Conservation (phyloP, 2,797 vertebrate species). For the Dallia pectoralis region DNA sequence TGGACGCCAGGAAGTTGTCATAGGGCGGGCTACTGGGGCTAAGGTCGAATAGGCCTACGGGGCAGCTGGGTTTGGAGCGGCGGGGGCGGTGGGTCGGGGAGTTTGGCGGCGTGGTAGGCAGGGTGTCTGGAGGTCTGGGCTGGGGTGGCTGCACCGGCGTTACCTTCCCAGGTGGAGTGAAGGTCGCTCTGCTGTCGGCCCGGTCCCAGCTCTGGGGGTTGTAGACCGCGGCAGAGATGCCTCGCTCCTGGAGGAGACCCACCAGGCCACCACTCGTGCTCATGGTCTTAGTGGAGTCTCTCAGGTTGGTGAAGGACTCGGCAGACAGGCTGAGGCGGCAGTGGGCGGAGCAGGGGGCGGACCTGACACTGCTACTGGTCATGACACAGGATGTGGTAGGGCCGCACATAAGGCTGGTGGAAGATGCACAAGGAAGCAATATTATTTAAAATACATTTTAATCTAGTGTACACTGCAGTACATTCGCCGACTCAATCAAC, state of each 20-base stretch:
- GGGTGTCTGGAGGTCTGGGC: constrained; percentile 59
- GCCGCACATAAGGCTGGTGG: constrained; percentile 37
- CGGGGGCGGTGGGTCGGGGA: constrained; percentile 68
- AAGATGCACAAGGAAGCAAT: not conserved
- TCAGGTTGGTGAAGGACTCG: constrained; percentile 92
- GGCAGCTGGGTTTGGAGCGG: constrained; percentile 69
- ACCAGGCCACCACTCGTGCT: constrained; percentile 95
- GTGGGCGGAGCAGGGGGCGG: constrained; percentile 86
- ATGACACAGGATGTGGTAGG: constrained; percentile 72
- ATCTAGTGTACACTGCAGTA: not conserved
- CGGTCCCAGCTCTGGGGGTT: constrained; percentile 91
- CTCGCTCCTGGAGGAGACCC: constrained; percentile 87
- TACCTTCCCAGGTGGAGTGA: constrained; percentile 43
- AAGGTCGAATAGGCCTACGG: constrained; percentile 82
- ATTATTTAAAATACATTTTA: not conserved
- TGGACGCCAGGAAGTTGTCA: constrained; percentile 93
- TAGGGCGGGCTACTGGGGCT: constrained; percentile 84
- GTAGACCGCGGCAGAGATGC: constrained; percentile 93
- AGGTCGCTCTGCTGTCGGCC: constrained; percentile 56
- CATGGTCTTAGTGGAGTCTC: constrained; percentile 94
- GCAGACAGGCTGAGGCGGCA: constrained; percentile 89
- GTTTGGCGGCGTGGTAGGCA: constrained; percentile 88
- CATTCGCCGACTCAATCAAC: not conserved
- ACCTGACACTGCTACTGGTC: constrained; percentile 71
- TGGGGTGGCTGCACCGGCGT: constrained; percentile 48